A percentile compares a stretch with the other conserved stretches of the same genome.
These are phyloP conservation scores for Oreotragus oreotragus DNA, from an alignment of 2,113 vertebrate genomes.

Conservation along the genomic window DNA sequence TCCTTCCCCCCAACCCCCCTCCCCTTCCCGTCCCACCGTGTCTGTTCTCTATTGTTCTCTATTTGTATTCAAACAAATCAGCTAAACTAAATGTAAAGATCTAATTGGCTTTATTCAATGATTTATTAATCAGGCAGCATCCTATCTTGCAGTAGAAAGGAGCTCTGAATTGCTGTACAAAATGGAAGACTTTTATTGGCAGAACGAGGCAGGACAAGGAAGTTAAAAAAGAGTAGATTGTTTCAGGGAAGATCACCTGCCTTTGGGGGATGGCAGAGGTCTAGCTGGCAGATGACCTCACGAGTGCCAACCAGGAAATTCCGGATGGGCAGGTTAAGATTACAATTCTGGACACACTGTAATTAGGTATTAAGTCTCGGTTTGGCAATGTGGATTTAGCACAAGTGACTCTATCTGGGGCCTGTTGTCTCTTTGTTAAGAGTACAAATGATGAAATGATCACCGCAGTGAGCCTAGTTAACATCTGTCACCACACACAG, in stretches of 20 bases:
- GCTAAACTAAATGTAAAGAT: neutral
- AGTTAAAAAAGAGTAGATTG: neutral
- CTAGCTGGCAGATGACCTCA: neutral
- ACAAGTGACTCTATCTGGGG: neutral
- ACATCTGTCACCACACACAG: neutral
- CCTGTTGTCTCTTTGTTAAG: neutral
- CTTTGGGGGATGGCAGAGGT: neutral
- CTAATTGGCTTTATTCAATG: neutral
- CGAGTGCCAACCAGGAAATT: neutral
- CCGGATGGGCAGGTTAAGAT: neutral
- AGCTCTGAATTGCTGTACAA: no score
- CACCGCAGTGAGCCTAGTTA: neutral
- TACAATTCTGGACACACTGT: neutral
- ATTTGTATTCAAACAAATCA: neutral
- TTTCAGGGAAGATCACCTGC: neutral
- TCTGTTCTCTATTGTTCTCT: neutral
- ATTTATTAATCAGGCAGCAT: neutral
- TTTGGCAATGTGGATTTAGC: neutral
- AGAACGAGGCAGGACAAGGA: neutral
- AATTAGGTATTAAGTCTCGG: neutral
- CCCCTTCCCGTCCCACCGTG: accelerated
- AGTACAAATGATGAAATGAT: neutral
- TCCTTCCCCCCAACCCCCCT: neutral
- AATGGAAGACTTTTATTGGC: neutral
- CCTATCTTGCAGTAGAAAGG: neutral